A percentile compares a stretch with the other conserved stretches of the same genome.
Conservation (phyloP, 2,797 vertebrate species). For the Pseudochirops cupreus region DNA sequence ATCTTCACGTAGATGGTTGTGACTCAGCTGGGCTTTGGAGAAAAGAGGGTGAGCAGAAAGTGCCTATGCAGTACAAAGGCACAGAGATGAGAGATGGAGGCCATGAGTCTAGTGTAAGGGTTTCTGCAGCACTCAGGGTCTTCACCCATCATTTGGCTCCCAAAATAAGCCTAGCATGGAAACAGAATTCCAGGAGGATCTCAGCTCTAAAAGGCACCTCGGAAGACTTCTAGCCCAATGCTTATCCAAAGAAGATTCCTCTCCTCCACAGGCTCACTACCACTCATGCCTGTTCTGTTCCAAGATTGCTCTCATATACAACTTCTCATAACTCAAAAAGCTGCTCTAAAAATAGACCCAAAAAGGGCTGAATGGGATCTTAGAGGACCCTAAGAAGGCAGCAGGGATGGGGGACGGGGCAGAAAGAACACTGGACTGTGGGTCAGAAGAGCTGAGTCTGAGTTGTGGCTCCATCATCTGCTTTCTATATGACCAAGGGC, state of each 20-base stretch:
- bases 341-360: background rate
- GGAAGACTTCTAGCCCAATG: background rate
- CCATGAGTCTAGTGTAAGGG: background rate
- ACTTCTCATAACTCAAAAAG: background rate
- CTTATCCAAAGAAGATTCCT: background rate
- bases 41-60: background rate
- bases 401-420: too few relatives aligned
- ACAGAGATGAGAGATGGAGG: background rate
- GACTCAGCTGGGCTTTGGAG: background rate
- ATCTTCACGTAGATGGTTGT: background rate
- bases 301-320: background rate
- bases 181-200: background rate
- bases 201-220: background rate
- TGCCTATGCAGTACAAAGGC: background rate
- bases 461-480: background rate
- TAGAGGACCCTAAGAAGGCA: background rate
- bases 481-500: too few relatives aligned
- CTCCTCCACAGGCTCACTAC: background rate
- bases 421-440: background rate
- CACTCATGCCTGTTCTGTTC: too few relatives aligned
- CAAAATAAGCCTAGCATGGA: background rate
- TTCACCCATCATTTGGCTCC: background rate
- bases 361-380: background rate
- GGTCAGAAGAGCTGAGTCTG: background rate
- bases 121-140: background rate